A percentile compares a stretch with the other conserved stretches of the same genome.
phyloP scores from a whole-genome alignment of 2,797 vertebrate genomes.

The Gouania willdenowi region DNA sequence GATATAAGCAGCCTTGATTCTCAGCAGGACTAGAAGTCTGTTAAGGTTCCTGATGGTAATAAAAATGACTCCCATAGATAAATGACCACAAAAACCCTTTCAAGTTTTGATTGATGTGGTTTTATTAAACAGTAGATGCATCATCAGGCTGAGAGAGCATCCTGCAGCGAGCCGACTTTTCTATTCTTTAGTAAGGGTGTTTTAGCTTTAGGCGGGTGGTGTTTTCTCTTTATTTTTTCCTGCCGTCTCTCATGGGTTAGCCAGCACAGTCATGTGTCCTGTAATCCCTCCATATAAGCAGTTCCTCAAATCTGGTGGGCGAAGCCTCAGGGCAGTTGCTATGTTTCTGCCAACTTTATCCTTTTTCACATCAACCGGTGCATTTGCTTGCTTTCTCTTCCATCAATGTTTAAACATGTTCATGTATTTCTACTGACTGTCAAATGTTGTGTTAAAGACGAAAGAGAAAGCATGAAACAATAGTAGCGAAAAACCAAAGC shows the following conservation, averaged over 20 bases:
- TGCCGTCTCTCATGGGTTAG: constrained; percentile 24
- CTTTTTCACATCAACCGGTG: constrained; percentile 5
- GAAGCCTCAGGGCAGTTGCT: constrained; percentile 31
- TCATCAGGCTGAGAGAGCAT: neutral
- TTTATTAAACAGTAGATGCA: constrained; percentile 12
- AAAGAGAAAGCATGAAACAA: neutral
- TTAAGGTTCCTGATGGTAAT: constrained; percentile 2
- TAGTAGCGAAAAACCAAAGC: neutral
- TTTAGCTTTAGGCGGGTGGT: constrained; percentile 7
- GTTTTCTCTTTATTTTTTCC: constrained; percentile 11
- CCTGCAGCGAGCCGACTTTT: neutral
- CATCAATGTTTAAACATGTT: constrained; percentile 1
- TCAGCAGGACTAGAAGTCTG: too few species aligned
- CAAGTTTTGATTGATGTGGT: constrained; percentile 11
- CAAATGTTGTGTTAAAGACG: neutral
- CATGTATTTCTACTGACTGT: neutral
- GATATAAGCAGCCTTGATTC: constrained; percentile 3
- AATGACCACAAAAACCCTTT: constrained; percentile 10
- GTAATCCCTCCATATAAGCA: constrained; percentile 47
- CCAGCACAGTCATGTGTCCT: constrained; percentile 47
- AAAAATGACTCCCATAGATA: constrained; percentile 8
- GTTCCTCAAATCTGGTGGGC: constrained; percentile 26
- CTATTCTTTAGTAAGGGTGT: neutral
- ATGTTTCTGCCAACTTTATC: constrained; percentile 10
- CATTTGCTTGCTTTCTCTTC: constrained; percentile 5